A percentile compares a stretch with the other conserved stretches of the same genome.
Evolutionary conservation across 2,797 vertebrate genomes (phyloP).

Genomic region (Myotis vivesi): DNA sequence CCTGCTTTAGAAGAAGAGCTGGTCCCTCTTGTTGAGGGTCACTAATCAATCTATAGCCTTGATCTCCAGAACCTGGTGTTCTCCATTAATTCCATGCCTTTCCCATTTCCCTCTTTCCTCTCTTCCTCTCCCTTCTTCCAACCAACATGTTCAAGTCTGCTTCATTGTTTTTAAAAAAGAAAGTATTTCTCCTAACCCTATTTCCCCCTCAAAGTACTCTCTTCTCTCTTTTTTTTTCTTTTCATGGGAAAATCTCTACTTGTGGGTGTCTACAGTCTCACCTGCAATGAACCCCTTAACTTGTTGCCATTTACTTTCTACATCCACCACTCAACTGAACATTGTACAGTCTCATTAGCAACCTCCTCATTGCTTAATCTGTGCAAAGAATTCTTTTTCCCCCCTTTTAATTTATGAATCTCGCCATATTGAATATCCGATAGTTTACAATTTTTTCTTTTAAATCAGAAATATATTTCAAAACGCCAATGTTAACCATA

Average conservation of each 20-base stretch:
- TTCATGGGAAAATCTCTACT: background rate
- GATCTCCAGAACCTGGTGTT: background rate
- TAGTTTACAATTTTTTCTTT: background rate
- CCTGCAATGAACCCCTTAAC: background rate
- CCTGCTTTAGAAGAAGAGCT: background rate
- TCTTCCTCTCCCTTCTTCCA: background rate
- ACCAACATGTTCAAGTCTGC: background rate
- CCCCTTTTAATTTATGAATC: background rate
- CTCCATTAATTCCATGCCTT: background rate
- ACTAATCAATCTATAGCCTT: background rate
- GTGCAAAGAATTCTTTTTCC: too few species aligned
- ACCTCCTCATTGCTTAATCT: background rate
- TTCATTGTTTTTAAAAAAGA: background rate
- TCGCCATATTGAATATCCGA: background rate
- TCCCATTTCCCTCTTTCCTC: background rate
- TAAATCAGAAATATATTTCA: slow-evolving; percentile 20
- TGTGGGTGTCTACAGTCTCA: background rate
- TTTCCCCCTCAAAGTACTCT: background rate
- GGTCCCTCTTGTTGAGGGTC: background rate
- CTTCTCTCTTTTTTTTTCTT: background rate
- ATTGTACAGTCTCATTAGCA: background rate
- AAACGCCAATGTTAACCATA: background rate
- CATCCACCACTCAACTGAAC: background rate
- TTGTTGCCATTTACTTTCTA: background rate
- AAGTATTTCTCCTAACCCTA: background rate